A percentile compares a stretch with the other conserved stretches of the same genome.
phyloP scores from a whole-genome alignment of 1,140 invertebrate species.

The Pemphigus obesinymphae region DNA sequence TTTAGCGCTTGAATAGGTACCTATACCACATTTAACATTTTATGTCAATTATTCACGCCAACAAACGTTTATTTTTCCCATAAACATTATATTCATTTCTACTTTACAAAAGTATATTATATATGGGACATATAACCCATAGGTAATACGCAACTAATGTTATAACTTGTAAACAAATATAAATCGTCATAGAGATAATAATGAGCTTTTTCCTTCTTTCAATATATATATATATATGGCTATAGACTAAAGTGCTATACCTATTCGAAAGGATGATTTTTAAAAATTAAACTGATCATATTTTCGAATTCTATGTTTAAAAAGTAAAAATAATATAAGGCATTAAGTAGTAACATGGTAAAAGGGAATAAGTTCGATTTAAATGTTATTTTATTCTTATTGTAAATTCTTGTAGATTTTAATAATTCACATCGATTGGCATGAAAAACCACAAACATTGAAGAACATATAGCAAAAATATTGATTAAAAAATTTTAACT shows the following conservation, averaged over 20 bases:
- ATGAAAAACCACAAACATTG: no score
- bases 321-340: no score
- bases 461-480: no score
- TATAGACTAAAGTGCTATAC: background rate
- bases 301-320: background rate
- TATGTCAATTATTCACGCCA: constrained; percentile 2
- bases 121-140: background rate
- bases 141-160: background rate
- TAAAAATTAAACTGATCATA: background rate
- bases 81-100: background rate
- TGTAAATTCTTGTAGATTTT: no score
- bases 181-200: background rate
- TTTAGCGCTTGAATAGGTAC: background rate
- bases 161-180: background rate
- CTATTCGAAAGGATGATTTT: background rate
- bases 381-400: no score
- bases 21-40: background rate
- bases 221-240: background rate
- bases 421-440: no score
- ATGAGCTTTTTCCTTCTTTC: background rate
- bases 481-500: no score
- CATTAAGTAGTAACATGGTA: no score
- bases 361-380: no score
- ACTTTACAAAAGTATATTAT: background rate
- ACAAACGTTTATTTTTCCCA: background rate